phyloP scores from a whole-genome alignment of 2,797 vertebrate species.

The Moxostoma hubbsi region DNA sequence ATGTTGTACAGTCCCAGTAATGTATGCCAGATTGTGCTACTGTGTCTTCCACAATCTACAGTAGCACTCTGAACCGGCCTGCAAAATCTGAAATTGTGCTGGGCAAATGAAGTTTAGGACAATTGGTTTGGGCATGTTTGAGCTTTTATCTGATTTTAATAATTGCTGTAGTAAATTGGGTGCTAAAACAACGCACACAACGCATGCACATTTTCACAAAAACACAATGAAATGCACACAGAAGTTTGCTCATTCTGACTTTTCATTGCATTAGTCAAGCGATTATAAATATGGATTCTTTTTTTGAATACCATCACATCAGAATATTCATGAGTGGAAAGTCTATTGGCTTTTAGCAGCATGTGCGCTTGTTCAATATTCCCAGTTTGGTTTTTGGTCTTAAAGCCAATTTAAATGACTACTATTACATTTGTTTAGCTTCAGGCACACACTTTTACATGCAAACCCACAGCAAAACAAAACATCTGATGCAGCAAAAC shows the following conservation, averaged over 20 bases:
- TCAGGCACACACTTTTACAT: slow-evolving; percentile 53
- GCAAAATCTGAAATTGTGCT: no score
- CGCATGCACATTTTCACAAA: no score
- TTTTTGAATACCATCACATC: neutral
- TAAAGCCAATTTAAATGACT: slow-evolving; percentile 57
- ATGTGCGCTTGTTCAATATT: slow-evolving; percentile 8
- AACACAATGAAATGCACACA: no score
- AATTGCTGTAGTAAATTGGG: no score
- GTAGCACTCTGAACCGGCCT: no score
- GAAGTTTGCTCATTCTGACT: neutral
- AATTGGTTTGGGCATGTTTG: no score
- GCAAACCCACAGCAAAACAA: slow-evolving; percentile 61
- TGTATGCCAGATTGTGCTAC: no score
- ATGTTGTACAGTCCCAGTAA: no score
- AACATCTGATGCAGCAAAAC: slow-evolving; percentile 67
- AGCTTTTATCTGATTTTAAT: no score
- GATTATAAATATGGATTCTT: neutral
- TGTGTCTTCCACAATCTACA: no score
- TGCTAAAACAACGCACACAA: no score
- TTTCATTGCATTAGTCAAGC: neutral
- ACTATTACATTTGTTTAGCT: slow-evolving; percentile 60
- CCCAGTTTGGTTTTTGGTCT: slow-evolving; percentile 13
- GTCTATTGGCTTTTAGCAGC: neutral
- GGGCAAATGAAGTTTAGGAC: no score
- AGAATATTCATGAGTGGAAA: slow-evolving; percentile 6